Evolutionary conservation across 2,797 vertebrate genomes (phyloP).

Genomic region (Euthynnus affinis): DNA sequence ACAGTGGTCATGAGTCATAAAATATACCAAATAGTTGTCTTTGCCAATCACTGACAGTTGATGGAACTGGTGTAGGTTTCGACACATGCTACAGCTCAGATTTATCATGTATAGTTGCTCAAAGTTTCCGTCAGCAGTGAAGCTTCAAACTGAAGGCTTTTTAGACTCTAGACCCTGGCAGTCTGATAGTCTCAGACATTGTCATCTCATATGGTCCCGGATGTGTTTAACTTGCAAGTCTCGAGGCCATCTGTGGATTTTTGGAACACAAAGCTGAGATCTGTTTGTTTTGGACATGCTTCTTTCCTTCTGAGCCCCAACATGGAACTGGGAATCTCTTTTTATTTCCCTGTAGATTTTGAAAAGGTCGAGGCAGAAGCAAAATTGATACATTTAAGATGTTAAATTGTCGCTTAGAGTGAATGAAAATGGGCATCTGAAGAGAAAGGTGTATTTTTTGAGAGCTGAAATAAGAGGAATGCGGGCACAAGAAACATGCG

Average conservation of each 20-base stretch:
- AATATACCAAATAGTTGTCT: background rate
- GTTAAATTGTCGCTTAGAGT: conserved; percentile 26
- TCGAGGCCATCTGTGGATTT: conserved; percentile 75
- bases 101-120: background rate
- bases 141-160: conserved; percentile 15
- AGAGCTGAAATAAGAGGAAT: conserved; percentile 17
- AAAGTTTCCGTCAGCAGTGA: background rate
- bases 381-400: conserved; percentile 39
- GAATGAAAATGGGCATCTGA: conserved; percentile 25
- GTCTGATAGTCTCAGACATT: conserved; percentile 54
- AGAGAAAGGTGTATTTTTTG: conserved; percentile 29
- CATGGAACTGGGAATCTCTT: conserved; percentile 33
- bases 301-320: conserved; percentile 45
- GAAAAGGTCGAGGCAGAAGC: conserved; percentile 42
- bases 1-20: no score
- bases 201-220: conserved; percentile 69
- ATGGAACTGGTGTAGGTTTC: background rate
- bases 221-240: conserved; percentile 71
- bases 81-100: background rate
- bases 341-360: conserved; percentile 55
- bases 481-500: conserved; percentile 18
- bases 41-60: background rate
- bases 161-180: conserved; percentile 29
- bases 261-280: conserved; percentile 67
- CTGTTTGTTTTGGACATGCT: conserved; percentile 69